These are phyloP conservation scores for Potorous gilbertii DNA, from an alignment of 2,797 vertebrate genomes.

Conservation along the genomic window DNA sequence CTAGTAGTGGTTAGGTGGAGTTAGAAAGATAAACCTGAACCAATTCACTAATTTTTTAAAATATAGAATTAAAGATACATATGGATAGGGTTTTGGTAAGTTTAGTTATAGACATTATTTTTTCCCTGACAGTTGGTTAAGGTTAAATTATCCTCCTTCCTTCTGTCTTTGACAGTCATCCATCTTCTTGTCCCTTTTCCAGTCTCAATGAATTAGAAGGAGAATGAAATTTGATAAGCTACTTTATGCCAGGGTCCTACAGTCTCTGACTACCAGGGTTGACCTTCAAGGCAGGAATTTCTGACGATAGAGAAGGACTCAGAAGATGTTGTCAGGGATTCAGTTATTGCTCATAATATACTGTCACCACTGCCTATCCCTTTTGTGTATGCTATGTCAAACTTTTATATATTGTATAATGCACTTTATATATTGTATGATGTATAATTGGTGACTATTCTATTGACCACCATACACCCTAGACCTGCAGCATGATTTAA, in stretches of 20 bases:
- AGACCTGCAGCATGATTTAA: background rate
- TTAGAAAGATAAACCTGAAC: background rate
- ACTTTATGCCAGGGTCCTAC: background rate
- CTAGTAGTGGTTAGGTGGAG: background rate
- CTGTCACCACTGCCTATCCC: background rate
- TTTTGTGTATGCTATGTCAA: background rate
- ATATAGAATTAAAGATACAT: background rate
- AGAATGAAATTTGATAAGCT: background rate
- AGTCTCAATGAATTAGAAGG: background rate
- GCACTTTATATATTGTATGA: too few species aligned
- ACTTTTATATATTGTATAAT: background rate
- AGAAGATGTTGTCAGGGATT: background rate
- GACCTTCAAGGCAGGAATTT: background rate
- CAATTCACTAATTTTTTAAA: background rate
- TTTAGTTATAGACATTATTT: background rate
- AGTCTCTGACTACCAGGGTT: background rate
- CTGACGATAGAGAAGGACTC: background rate
- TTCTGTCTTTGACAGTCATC: background rate
- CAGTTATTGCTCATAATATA: background rate
- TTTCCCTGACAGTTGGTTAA: background rate
- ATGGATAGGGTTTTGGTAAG: background rate
- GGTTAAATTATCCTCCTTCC: background rate
- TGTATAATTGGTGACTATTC: background rate
- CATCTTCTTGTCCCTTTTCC: background rate
- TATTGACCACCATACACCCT: too few species aligned